Base-by-base conservation (phyloP, 2,888 invertebrate genomes). In the Trichopria drosophilae region DNA sequence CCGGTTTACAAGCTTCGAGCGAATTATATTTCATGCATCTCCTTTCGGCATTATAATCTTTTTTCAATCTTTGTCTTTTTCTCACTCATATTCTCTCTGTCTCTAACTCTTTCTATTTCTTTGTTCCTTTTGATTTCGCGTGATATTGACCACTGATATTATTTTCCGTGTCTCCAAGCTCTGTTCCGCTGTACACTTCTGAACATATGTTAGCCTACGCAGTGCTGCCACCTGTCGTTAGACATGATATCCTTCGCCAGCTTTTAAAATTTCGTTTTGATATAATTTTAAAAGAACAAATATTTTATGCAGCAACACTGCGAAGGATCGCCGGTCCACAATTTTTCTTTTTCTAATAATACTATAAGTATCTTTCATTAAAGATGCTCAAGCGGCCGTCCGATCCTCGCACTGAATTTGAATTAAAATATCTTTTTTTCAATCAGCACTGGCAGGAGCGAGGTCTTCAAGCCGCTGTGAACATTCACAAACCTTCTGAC, bases 1-100 rank as follows among this genome's bases (percentile, higher is more conserved):
- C 66, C 64, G 61, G 62, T 44, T 50, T 43, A 65, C 64, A 64
- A 68, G 68, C 65, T 62, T 57, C 59, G 55, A 64, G 60, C 60
- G 56, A 64, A 62, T 60, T 55, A 56, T 57, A 55, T 41, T 51
- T 16, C 36, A 42, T 53, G 50, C 44, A 47, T 41, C 43, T 52
- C 48, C 18, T 32, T 44, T 53, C 51, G 56, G 58, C 50, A 55
- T 57, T 44, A 32, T 54, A 28, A 24, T 32, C 15, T 40, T 43
- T 44, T 51, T 23, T 20, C 45, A 41, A 22, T 20, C 19, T 35
- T 16, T 26, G 16, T 47, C 49, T 50, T 24, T 37, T 13, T 22
- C 22, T 22, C 15, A 34, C n/a, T 36, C 35, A 35, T 23, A 19
- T 26, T 6, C 36, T 32, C 10, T 39, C 16, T 26, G 7, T 37